A percentile compares a stretch with the other conserved stretches of the same genome.
Evolutionary conservation across 2,113 vertebrate species (phyloP).

Genomic region (Labrus mixtus): DNA sequence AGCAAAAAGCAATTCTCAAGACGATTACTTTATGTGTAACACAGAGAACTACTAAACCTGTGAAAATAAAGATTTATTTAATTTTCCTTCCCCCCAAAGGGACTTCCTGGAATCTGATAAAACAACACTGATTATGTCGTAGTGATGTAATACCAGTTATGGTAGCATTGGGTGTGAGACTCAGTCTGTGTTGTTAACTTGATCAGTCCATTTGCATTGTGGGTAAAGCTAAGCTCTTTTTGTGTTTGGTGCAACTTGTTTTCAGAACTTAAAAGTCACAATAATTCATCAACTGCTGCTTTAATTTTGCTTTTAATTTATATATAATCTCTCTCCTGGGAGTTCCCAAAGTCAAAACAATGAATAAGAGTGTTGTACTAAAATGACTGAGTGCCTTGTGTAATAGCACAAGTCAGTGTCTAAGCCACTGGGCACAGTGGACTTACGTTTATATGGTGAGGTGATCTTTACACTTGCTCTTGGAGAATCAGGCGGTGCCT

Average conservation of each 20-base stretch:
- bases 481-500: conserved; percentile 52
- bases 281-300: neutral
- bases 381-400: neutral
- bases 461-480: conserved; percentile 51
- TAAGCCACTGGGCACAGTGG: neutral
- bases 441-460: conserved; percentile 77
- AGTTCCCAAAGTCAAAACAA: too few species aligned
- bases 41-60: neutral
- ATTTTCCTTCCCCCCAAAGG: neutral
- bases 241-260: too few species aligned
- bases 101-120: too few species aligned
- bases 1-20: neutral
- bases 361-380: too few species aligned
- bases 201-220: neutral
- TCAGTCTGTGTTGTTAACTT: neutral
- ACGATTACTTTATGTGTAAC: too few species aligned
- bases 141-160: neutral
- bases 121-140: neutral
- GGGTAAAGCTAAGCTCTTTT: neutral
- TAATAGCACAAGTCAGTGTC: neutral
- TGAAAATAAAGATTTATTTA: neutral
- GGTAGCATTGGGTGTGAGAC: too few species aligned
- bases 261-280: too few species aligned
- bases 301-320: neutral
- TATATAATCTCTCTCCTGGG: neutral